These are phyloP conservation scores for Trichoplusia ni DNA, from an alignment of 1,140 invertebrate species.

Conservation along the genomic window DNA sequence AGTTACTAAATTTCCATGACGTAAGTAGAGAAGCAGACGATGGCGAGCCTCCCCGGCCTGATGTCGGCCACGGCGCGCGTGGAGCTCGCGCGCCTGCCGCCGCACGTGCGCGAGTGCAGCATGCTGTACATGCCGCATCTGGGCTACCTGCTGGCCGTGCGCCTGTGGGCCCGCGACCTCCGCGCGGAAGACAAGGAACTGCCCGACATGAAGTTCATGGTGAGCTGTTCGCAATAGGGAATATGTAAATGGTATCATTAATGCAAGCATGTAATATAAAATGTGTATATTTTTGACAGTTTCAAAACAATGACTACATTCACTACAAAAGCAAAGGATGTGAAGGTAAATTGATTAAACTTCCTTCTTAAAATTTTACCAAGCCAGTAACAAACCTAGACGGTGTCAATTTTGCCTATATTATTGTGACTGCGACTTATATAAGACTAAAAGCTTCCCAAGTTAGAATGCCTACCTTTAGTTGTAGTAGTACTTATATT, in stretches of 20 bases:
- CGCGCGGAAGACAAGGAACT: slow-evolving; percentile 81
- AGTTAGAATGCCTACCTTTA: too few species aligned
- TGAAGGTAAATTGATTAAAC: slow-evolving; percentile 81
- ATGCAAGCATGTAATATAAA: slow-evolving; percentile 70
- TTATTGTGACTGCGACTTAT: too few species aligned
- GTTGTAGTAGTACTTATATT: too few species aligned
- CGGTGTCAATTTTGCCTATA: too few species aligned
- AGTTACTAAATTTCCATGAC: too few species aligned
- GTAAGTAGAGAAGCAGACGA: too few species aligned
- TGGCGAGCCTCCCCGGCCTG: slow-evolving; percentile 81
- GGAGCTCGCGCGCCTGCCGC: slow-evolving; percentile 86
- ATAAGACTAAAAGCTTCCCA: too few species aligned
- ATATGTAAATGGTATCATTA: not conserved
- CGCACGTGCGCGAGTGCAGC: slow-evolving; percentile 86
- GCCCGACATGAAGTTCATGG: slow-evolving; percentile 87
- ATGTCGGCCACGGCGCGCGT: slow-evolving; percentile 85
- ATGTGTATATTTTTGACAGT: slow-evolving; percentile 81
- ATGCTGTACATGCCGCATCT: slow-evolving; percentile 92
- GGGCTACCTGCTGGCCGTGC: slow-evolving; percentile 89
- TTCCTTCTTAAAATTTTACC: not conserved
- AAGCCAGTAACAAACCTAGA: too few species aligned
- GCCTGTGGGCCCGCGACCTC: slow-evolving; percentile 82
- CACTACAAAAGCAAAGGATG: slow-evolving; percentile 90
- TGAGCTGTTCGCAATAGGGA: slow-evolving; percentile 55
- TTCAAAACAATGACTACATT: slow-evolving; percentile 84